A percentile compares a stretch with the other conserved stretches of the same genome.
These are phyloP conservation scores for Lasaia peninsularis DNA, from an alignment of 1,140 invertebrate genomes.

Conservation along the genomic window DNA sequence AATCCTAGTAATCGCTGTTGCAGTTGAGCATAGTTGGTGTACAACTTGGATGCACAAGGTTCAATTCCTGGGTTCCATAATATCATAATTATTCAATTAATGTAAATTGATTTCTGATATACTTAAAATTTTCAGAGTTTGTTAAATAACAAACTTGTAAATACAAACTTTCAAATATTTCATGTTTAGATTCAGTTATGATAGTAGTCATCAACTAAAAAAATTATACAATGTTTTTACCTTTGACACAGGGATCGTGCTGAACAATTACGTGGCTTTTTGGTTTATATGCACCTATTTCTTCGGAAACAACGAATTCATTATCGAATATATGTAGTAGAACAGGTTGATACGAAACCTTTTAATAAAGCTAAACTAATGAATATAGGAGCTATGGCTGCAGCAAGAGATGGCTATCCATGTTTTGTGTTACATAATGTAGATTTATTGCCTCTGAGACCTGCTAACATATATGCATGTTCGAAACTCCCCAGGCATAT, in stretches of 20 bases:
- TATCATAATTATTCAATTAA: no score
- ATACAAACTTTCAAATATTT: no score
- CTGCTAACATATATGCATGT: constrained; percentile 94
- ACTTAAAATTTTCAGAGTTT: no score
- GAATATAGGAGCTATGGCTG: constrained; percentile 93
- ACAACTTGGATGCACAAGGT: no score
- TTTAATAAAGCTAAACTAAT: constrained; percentile 97
- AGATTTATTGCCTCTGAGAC: constrained; percentile 93
- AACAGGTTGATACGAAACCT: constrained; percentile 87
- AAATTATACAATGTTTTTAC: constrained; percentile 10
- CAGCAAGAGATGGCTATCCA: constrained; percentile 84
- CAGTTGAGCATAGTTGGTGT: no score
- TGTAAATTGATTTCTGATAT: no score
- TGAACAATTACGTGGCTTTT: constrained; percentile 61
- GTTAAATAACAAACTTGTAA: no score
- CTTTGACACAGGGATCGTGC: constrained; percentile 61
- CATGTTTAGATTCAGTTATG: no score
- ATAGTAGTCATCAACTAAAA: no score
- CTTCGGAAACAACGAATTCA: constrained; percentile 69
- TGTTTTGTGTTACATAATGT: constrained; percentile 98
- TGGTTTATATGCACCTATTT: constrained; percentile 71
- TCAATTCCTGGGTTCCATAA: no score
- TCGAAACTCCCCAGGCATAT: constrained; percentile 92
- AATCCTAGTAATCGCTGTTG: no score
- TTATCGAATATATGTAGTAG: constrained; percentile 91